These are phyloP conservation scores for Rugalucina vietnamica DNA, from an alignment of 2,888 invertebrate genomes.

Conservation along the genomic window DNA sequence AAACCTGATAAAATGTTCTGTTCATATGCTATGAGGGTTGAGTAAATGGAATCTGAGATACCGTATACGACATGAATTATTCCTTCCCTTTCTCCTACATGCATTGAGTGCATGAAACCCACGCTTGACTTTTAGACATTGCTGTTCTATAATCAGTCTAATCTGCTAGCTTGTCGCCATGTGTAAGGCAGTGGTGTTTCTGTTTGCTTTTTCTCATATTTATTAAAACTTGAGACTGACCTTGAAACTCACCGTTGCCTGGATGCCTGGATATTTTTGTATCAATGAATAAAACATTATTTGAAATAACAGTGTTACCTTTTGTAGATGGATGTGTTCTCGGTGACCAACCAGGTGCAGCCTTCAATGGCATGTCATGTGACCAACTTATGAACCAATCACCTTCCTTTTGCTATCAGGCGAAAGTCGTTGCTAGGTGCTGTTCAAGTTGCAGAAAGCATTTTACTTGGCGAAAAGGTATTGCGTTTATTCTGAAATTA, in stretches of 20 bases:
- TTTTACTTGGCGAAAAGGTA: constrained; percentile 58
- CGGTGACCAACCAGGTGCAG: constrained; percentile 72
- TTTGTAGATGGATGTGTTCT: constrained; percentile 64
- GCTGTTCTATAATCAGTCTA: no score
- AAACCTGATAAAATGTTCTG: not conserved
- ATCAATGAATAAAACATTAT: no score
- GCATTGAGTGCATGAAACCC: no score
- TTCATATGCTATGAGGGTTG: not conserved
- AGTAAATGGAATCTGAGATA: no score
- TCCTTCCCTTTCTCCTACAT: no score
- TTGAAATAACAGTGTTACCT: no score
- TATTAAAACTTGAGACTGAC: no score
- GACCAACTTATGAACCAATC: constrained; percentile 50
- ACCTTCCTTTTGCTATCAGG: constrained; percentile 70
- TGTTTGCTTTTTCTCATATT: not conserved
- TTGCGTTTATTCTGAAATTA: no score
- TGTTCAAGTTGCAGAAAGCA: constrained; percentile 62
- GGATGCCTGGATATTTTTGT: not conserved
- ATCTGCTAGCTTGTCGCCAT: not conserved
- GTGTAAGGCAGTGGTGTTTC: not conserved
- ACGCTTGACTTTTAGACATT: no score
- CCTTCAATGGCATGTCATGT: constrained; percentile 68
- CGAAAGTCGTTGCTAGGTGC: constrained; percentile 67
- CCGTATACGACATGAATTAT: no score
- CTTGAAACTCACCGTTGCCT: not conserved